Conservation (phyloP, 2,888 invertebrate genomes). For the Agapetus fuscipes region DNA sequence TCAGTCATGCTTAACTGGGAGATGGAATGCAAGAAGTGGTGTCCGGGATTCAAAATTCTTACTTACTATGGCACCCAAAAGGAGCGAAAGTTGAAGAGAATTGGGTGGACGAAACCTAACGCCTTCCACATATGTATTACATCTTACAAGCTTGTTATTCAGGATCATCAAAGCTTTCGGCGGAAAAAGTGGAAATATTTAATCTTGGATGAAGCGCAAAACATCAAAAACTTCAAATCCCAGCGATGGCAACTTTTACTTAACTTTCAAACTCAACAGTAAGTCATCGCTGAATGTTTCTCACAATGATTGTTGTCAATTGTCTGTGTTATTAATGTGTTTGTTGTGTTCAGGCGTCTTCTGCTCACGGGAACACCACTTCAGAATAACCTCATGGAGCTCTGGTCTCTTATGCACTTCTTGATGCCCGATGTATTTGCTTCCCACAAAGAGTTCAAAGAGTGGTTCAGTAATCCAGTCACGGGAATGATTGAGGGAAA, state of each 20-base stretch:
- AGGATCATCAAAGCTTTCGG: constrained; percentile 96
- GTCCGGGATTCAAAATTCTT: constrained; percentile 96
- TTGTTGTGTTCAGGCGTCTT: constrained; percentile 58
- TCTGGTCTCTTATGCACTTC: constrained; percentile 98
- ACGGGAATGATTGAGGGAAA: constrained; percentile 93
- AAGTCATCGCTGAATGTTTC: constrained; percentile 29
- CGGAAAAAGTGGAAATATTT: constrained; percentile 98
- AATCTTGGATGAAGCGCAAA: constrained; percentile 96
- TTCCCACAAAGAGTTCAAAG: constrained; percentile 91
- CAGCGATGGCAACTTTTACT: constrained; percentile 96
- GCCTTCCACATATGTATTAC: constrained; percentile 98
- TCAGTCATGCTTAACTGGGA: constrained; percentile 99
- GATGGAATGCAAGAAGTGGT: constrained; percentile 99
- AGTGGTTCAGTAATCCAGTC: constrained; percentile 98
- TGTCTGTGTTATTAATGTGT: constrained; percentile 23
- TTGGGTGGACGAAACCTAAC: constrained; percentile 97
- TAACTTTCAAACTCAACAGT: constrained; percentile 89
- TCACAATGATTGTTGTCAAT: constrained; percentile 26
- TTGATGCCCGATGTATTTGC: constrained; percentile 96
- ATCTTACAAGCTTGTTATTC: constrained; percentile 94
- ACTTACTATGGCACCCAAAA: constrained; percentile 97
- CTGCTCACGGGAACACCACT: constrained; percentile 91
- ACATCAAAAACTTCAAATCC: constrained; percentile 99
- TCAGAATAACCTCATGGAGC: constrained; percentile 92
- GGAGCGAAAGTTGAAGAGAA: constrained; percentile 83